phyloP scores from a whole-genome alignment of 2,797 vertebrate species.

The Pseudochromis fuscus region DNA sequence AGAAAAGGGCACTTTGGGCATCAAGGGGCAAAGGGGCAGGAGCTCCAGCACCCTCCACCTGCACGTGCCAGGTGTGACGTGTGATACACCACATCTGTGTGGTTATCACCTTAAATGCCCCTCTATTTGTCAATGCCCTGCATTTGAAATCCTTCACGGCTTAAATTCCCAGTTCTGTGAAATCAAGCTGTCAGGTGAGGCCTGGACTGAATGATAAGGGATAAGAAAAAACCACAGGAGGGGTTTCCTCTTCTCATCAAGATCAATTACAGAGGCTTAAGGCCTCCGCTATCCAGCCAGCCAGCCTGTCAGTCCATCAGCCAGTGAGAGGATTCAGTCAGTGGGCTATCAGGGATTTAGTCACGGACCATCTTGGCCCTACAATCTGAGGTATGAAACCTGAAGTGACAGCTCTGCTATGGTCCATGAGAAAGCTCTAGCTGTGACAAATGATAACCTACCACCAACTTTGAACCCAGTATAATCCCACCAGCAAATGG shows the following conservation, averaged over 20 bases:
- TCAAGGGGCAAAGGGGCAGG: too few relatives aligned
- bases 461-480: slow-evolving; percentile 57
- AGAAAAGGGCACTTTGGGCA: too few relatives aligned
- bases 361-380: slow-evolving; percentile 63
- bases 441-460: slow-evolving; percentile 73
- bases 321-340: slow-evolving; percentile 57
- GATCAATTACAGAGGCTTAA: slow-evolving; percentile 79
- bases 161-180: slow-evolving; percentile 69
- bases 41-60: too few relatives aligned
- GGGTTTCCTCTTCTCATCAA: slow-evolving; percentile 73
- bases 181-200: slow-evolving; percentile 76
- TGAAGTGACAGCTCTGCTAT: slow-evolving; percentile 65
- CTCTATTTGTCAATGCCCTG: slow-evolving; percentile 68
- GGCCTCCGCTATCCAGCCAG: slow-evolving; percentile 45
- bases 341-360: slow-evolving; percentile 70
- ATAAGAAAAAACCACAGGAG: slow-evolving; percentile 63
- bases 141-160: slow-evolving; percentile 68
- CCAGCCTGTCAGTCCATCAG: slow-evolving; percentile 61
- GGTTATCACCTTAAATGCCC: slow-evolving; percentile 58
- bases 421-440: slow-evolving; percentile 55
- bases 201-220: slow-evolving; percentile 73
- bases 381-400: slow-evolving; percentile 67
- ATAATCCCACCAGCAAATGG: slow-evolving; percentile 57
- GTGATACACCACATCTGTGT: slow-evolving; percentile 56
- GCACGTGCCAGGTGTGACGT: too few relatives aligned